Conservation (phyloP, 1,140 invertebrate genomes). For the Eumaeus atala region DNA sequence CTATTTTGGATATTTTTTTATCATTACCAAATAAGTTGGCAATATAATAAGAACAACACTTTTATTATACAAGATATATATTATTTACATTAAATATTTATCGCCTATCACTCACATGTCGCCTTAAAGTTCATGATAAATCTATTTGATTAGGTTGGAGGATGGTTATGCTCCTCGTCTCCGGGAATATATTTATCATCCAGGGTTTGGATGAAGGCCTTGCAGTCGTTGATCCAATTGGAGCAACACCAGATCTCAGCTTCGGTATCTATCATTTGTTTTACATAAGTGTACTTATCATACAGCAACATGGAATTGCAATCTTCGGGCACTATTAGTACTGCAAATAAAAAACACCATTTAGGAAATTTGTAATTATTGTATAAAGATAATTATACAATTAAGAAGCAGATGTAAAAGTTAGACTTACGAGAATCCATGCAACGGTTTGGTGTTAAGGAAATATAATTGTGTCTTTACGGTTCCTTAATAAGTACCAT, state of each 20-base stretch:
- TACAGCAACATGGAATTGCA: constrained; percentile 10
- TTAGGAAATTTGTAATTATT: no score
- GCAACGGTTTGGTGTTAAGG: no score
- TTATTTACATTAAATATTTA: neutral
- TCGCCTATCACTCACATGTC: neutral
- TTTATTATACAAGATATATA: neutral
- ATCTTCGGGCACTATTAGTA: no score
- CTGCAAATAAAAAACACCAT: no score
- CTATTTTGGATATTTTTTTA: no score
- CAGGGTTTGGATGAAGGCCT: constrained; percentile 18
- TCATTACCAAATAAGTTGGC: no score
- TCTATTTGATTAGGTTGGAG: neutral
- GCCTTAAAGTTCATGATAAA: no score
- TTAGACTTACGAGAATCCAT: no score
- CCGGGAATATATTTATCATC: constrained; percentile 12
- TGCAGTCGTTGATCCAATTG: constrained; percentile 17
- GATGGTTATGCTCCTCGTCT: constrained; percentile 19
- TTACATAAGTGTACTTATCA: constrained; percentile 20
- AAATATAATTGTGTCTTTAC: no score
- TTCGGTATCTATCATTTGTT: constrained; percentile 13
- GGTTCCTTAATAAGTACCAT: no score
- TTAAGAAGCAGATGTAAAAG: no score
- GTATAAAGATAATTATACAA: no score
- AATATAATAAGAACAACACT: neutral
- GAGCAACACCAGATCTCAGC: constrained; percentile 23